A percentile compares a stretch with the other conserved stretches of the same genome.
Evolutionary conservation across 2,113 vertebrate species (phyloP).

Genomic region (Agapornis roseicollis): DNA sequence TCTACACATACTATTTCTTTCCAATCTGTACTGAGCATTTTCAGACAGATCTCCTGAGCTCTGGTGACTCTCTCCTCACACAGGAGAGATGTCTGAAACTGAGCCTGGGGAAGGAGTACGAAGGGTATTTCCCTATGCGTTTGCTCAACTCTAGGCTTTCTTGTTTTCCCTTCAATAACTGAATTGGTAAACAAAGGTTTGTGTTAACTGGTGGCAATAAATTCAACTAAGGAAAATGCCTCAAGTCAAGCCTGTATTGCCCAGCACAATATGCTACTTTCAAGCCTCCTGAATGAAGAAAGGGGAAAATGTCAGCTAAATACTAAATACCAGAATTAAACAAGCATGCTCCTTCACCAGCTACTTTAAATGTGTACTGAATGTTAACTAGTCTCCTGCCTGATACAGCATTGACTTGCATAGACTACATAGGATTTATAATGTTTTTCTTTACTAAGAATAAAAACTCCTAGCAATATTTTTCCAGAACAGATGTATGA

Average conservation of each 20-base stretch:
- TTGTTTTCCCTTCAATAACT: not conserved
- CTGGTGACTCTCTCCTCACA: not conserved
- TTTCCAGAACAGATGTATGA: not conserved
- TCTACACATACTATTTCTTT: not conserved
- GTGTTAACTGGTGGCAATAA: not conserved
- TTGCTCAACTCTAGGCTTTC: not conserved
- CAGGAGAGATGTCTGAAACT: not conserved
- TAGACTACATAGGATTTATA: not conserved
- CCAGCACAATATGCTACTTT: not conserved
- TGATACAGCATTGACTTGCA: not conserved
- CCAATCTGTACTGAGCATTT: not conserved
- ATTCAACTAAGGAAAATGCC: not conserved
- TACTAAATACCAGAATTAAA: not conserved
- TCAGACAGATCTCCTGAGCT: not conserved
- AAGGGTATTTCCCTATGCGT: not conserved
- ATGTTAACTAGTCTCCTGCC: not conserved
- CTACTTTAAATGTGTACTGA: not conserved
- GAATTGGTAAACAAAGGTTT: not conserved
- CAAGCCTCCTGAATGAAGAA: not conserved
- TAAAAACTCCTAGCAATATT: not conserved
- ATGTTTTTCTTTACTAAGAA: not conserved
- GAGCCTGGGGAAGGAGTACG: not conserved
- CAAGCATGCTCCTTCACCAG: not conserved
- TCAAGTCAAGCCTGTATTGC: not conserved
- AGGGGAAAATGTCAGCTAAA: not conserved